A percentile compares a stretch with the other conserved stretches of the same genome.
Conservation (phyloP, 2,797 vertebrate genomes). For the Austrolebias charrua region DNA sequence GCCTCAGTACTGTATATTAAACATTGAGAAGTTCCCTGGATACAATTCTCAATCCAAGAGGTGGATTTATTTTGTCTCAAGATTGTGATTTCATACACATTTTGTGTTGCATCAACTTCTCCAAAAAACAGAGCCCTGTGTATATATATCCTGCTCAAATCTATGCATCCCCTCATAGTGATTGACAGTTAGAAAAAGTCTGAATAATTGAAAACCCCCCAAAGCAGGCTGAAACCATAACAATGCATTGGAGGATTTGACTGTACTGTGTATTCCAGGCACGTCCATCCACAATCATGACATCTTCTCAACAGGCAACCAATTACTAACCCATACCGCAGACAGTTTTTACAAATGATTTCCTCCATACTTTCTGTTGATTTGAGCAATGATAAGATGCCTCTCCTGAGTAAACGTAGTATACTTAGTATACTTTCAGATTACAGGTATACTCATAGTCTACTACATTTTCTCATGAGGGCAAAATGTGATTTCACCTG, state of each 20-base stretch:
- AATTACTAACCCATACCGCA: conserved; percentile 2
- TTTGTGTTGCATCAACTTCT: conserved; percentile 26
- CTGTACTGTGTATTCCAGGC: conserved; percentile 41
- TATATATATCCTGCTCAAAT: conserved; percentile 34
- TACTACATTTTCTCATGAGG: conserved; percentile 79
- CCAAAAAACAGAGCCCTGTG: conserved; percentile 28
- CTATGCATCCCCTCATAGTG: conserved; percentile 30
- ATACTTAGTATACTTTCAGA: conserved; percentile 80
- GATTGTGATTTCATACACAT: conserved; percentile 54
- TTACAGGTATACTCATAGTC: conserved; percentile 80
- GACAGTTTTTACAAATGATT: not conserved
- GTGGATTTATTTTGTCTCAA: conserved; percentile 25
- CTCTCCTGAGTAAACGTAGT: conserved; percentile 80
- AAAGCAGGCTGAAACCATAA: conserved; percentile 58
- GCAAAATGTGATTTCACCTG: conserved; percentile 25
- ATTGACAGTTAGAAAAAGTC: conserved; percentile 51
- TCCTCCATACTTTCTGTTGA: not conserved
- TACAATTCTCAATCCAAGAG: conserved; percentile 33
- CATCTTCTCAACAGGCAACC: conserved; percentile 2
- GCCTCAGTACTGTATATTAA: conserved; percentile 37
- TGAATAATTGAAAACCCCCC: conserved; percentile 64
- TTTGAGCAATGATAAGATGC: conserved; percentile 11
- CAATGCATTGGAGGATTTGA: conserved; percentile 56
- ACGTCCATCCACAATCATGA: conserved; percentile 25
- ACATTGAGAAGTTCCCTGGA: conserved; percentile 51